Conservation (phyloP, 2,113 vertebrate genomes). For the Tragulus kanchil region DNA sequence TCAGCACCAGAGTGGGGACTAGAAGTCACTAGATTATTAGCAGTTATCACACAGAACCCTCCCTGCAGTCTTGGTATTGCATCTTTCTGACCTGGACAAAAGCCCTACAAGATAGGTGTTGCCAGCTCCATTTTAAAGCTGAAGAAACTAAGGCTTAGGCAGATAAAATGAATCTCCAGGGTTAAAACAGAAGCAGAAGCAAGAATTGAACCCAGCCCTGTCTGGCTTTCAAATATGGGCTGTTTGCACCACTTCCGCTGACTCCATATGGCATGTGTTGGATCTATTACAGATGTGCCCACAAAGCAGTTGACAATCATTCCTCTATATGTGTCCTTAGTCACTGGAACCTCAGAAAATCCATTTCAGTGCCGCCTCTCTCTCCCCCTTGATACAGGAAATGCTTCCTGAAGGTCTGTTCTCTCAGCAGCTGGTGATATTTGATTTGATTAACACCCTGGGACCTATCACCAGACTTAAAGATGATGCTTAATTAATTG, state of each 20-base stretch:
- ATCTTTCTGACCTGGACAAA: background rate
- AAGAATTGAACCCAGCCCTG: background rate
- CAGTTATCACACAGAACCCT: background rate
- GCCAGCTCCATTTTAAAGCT: background rate
- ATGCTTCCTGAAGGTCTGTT: background rate
- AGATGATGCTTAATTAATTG: constrained; percentile 73
- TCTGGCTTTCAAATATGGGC: background rate
- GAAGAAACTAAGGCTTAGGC: background rate
- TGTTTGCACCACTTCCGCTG: background rate
- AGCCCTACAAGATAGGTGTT: background rate
- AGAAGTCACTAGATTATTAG: background rate
- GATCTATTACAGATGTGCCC: background rate
- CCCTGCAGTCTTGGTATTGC: background rate
- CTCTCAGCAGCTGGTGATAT: constrained; percentile 57
- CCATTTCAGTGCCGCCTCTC: background rate
- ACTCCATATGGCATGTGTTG: background rate
- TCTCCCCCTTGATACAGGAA: background rate
- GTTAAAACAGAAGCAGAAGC: background rate
- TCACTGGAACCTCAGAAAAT: background rate
- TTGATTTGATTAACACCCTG: constrained; percentile 69
- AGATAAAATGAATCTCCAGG: background rate
- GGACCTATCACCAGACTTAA: constrained; percentile 58
- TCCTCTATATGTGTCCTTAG: background rate
- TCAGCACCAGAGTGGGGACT: background rate
- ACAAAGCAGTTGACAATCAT: background rate